Conservation (phyloP, 1,140 invertebrate species). For the Drosophila auraria region DNA sequence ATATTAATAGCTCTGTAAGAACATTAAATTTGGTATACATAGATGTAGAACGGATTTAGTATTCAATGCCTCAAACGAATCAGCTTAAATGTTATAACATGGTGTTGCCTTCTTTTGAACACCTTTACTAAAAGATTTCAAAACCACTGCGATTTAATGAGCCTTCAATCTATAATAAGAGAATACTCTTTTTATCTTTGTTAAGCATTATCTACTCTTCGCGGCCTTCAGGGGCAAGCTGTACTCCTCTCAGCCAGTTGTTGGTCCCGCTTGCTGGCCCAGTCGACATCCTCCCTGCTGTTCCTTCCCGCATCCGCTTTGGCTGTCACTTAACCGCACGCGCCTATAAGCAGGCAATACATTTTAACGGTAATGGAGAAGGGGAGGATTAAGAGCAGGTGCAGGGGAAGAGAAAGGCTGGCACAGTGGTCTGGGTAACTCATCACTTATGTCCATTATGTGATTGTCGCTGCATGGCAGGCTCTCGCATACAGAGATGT, state of each 20-base stretch:
- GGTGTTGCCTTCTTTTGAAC: background rate
- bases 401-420: too few relatives aligned
- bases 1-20: background rate
- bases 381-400: slow-evolving; percentile 2
- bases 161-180: background rate
- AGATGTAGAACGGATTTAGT: background rate
- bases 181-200: background rate
- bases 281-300: background rate
- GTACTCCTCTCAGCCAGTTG: slow-evolving; percentile 6
- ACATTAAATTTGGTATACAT: background rate
- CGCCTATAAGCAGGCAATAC: slow-evolving; percentile 56
- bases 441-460: slow-evolving; percentile 50
- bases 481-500: slow-evolving; percentile 13
- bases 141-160: background rate
- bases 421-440: background rate
- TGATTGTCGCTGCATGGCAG: slow-evolving; percentile 38
- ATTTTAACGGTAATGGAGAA: slow-evolving; percentile 42
- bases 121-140: background rate
- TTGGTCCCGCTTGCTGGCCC: background rate
- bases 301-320: background rate
- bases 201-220: background rate
- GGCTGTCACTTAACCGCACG: slow-evolving; percentile 49
- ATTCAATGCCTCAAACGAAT: background rate
- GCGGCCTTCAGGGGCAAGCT: slow-evolving; percentile 1
- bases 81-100: background rate